Evolutionary conservation across 64 coral and sea anemone species (phyloP).

Genomic region (Actinia tenebrosa): DNA sequence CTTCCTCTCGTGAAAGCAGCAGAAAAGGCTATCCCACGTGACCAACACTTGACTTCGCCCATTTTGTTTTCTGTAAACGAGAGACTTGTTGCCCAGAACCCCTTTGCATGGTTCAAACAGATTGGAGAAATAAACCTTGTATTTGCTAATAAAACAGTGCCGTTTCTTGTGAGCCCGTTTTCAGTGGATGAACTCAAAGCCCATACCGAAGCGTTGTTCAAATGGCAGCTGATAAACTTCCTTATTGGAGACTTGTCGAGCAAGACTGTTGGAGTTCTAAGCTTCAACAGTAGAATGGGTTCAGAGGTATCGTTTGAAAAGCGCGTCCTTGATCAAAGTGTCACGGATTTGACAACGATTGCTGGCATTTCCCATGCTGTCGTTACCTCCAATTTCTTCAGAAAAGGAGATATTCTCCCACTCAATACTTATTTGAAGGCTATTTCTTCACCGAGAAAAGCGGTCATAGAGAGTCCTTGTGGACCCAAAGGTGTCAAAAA

Average conservation of each 20-base stretch:
- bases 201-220: not conserved
- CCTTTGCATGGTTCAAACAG: not conserved
- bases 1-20: not conserved
- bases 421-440: not conserved
- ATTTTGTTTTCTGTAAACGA: not conserved
- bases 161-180: not conserved
- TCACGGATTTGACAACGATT: not conserved
- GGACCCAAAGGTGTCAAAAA: conserved; percentile 9
- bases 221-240: not conserved
- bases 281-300: not conserved
- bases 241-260: not conserved
- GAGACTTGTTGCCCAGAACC: not conserved
- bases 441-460: not conserved
- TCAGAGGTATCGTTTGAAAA: not conserved
- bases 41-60: not conserved
- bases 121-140: not conserved
- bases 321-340: not conserved
- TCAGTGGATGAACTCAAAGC: not conserved
- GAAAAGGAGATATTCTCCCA: not conserved
- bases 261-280: conserved; percentile 8
- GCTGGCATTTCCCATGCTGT: not conserved
- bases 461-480: conserved; percentile 1
- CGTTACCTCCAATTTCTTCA: not conserved
- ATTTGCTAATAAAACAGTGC: conserved; percentile 6
- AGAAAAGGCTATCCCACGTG: not conserved